A percentile compares a stretch with the other conserved stretches of the same genome.
Conservation (phyloP, 2,888 invertebrate species). For the Erynnis tages region DNA sequence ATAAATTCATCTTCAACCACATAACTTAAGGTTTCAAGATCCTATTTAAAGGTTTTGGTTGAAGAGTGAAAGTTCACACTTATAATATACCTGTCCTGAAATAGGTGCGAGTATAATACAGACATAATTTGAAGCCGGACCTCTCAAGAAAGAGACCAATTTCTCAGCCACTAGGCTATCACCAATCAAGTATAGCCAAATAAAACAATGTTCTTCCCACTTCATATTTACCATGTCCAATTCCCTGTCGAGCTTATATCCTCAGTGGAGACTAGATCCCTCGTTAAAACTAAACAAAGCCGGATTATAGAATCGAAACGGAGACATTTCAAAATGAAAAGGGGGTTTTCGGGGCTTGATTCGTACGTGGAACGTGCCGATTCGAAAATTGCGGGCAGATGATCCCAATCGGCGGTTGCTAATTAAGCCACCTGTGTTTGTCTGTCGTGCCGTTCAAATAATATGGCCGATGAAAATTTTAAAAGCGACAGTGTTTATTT, state of each 20-base stretch:
- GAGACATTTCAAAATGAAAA: slow-evolving; percentile 35
- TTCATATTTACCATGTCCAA: too few species aligned
- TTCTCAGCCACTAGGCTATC: too few species aligned
- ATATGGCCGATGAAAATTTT: not conserved
- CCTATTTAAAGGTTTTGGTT: too few species aligned
- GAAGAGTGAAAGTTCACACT: too few species aligned
- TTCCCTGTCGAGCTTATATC: not conserved
- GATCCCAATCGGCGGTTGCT: slow-evolving; percentile 48
- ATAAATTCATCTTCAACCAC: too few species aligned
- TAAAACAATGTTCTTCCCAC: too few species aligned
- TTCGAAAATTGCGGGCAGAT: slow-evolving; percentile 50
- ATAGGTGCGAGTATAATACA: too few species aligned
- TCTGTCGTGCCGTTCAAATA: not conserved
- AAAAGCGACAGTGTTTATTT: not conserved
- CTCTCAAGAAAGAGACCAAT: too few species aligned
- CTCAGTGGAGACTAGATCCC: not conserved
- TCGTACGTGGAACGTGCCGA: slow-evolving; percentile 54
- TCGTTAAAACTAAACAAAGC: slow-evolving; percentile 23
- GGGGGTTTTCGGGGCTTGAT: slow-evolving; percentile 28
- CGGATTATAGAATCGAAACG: slow-evolving; percentile 29
- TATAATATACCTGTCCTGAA: too few species aligned
- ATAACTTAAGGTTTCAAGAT: too few species aligned
- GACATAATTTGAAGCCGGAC: too few species aligned
- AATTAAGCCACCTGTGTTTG: slow-evolving; percentile 50
- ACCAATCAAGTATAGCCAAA: too few species aligned